phyloP scores from a whole-genome alignment of 35 echinoderm and acorn worm species.

The Eucidaris tribuloides region DNA sequence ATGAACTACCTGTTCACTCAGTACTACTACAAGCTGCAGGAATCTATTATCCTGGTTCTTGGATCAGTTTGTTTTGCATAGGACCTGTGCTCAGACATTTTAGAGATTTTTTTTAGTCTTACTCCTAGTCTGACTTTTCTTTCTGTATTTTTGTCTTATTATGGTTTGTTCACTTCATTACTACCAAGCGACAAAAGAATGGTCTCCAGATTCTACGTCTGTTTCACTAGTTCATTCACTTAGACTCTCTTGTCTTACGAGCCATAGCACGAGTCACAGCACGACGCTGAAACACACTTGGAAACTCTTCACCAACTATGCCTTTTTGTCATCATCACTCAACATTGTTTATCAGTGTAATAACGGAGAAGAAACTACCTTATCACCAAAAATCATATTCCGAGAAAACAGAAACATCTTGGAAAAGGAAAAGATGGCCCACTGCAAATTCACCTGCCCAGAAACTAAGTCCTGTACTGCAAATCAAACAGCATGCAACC shows the following conservation, averaged over 20 bases:
- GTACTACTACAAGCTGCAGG: background rate
- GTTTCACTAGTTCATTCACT: too few relatives aligned
- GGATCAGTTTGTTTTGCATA: too few relatives aligned
- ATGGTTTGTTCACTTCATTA: background rate
- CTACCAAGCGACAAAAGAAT: background rate
- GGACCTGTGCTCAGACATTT: too few relatives aligned
- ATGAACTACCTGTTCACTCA: background rate
- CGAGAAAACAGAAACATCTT: too few relatives aligned
- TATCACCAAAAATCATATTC: background rate
- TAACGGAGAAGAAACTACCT: background rate
- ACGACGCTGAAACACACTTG: background rate
- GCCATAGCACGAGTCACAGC: background rate
- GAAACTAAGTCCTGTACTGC: too few relatives aligned
- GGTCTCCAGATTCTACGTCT: background rate
- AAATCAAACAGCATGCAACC: too few relatives aligned
- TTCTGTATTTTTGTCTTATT: background rate
- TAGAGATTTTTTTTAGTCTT: background rate
- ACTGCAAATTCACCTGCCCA: background rate
- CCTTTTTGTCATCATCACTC: background rate
- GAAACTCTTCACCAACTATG: background rate
- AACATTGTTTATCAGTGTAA: too few relatives aligned
- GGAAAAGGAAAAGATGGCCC: background rate
- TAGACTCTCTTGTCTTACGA: too few relatives aligned
- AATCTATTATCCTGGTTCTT: slow-evolving; percentile 21
- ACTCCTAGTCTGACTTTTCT: background rate